Base-by-base conservation (phyloP, 2,888 invertebrate genomes). In the Machimus atricapillus region DNA sequence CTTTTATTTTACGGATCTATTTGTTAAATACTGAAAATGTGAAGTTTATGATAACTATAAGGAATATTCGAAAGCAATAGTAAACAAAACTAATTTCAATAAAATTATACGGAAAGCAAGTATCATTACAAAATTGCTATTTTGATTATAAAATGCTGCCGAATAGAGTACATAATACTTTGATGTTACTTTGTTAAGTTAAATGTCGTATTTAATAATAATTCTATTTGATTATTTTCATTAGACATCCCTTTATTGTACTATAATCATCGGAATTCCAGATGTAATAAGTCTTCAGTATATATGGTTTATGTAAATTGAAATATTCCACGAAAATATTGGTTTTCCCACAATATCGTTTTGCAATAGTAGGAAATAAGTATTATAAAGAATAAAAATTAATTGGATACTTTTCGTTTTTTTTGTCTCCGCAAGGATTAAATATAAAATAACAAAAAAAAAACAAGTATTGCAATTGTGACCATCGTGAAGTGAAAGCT, bases 311-410 rank as follows among this genome's bases (percentile, higher is more conserved):
- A 12, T 23, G 66, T 19, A 66, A 19, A 23, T 27, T 23, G 9
- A 19, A 23, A 23, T 66, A 23, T 66, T 23, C 27, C 1, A 27
- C 23, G 66, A 66, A 19, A 9, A 40, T 27, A 78, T 40, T 43
- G 46, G 78, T 78, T 43, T 78, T 43, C 12, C 78, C 23, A 78
- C 27, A 78, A 40, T 46, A 78, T 78, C 78, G 43, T 78, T 78
- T 40, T 78, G 46, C 78, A 78, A 43, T 5, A 23, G 8, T 78
- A 76, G 76, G 23, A 27, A 1, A 76, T 76, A 76, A 76, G 76
- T 76, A 16, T 76, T 76, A 16, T 76, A 76, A 76, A 14, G 16
- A 9, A 16, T 74, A 16, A 0, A 27, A n/a, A 66, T 66, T 12
- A 27, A 7, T 66, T 8, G 27, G 27, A 66, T 27, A 7, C 66